Evolutionary conservation across 2,888 invertebrate species (phyloP).

Genomic region (Aethes cnicana): DNA sequence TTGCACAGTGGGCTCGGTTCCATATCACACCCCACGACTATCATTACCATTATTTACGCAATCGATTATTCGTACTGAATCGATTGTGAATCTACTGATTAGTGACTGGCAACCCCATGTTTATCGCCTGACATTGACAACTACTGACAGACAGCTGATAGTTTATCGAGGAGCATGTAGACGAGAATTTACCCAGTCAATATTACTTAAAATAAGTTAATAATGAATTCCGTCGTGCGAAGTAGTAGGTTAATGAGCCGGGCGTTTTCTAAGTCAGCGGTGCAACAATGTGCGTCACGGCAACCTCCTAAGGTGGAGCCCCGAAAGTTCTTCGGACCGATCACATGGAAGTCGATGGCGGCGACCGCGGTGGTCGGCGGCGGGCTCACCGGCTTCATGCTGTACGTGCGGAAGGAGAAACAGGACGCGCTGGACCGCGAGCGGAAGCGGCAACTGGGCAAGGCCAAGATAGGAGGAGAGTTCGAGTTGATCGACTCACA

Average conservation of each 20-base stretch:
- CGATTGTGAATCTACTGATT: not conserved
- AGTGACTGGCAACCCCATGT: conserved; percentile 9
- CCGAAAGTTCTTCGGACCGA: conserved; percentile 79
- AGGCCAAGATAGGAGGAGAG: conserved; percentile 95
- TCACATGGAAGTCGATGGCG: conserved; percentile 91
- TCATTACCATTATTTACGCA: too few relatives aligned
- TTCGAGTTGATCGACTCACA: conserved; percentile 92
- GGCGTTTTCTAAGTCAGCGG: conserved; percentile 56
- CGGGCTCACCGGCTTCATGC: conserved; percentile 86
- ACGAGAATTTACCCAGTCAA: conserved; percentile 1
- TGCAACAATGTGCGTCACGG: conserved; percentile 58
- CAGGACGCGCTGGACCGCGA: conserved; percentile 88
- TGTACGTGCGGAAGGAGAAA: conserved; percentile 91
- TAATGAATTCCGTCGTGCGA: conserved; percentile 64
- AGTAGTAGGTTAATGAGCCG: conserved; percentile 48
- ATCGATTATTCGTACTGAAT: not conserved
- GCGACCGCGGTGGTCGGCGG: conserved; percentile 86
- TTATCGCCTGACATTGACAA: conserved; percentile 11
- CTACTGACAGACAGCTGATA: conserved; percentile 20
- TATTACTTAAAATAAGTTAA: conserved; percentile 26
- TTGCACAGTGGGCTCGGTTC: too few relatives aligned
- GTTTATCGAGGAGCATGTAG: conserved; percentile 13
- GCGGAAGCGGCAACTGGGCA: conserved; percentile 91
- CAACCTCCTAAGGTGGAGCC: conserved; percentile 56
- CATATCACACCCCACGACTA: too few relatives aligned